phyloP scores from a whole-genome alignment of 2,797 vertebrate species.

The Thripadectes ignobilis region DNA sequence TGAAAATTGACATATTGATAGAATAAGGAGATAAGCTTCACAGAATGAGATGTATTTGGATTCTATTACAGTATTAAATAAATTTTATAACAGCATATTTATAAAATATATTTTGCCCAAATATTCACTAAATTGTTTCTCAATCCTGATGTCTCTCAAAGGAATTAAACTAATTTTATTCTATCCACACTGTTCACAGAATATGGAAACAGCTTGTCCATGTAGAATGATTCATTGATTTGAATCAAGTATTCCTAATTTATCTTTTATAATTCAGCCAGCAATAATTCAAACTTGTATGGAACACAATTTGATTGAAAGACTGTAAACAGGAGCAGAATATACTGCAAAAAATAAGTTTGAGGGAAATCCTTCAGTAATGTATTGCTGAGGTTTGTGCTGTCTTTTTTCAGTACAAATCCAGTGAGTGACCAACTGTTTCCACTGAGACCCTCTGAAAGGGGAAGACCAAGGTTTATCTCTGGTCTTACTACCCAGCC shows the following conservation, averaged over 20 bases:
- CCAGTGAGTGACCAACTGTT: not conserved
- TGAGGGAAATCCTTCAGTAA: not conserved
- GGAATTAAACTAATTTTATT: conserved; percentile 27
- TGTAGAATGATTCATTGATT: conserved; percentile 35
- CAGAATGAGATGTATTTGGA: not conserved
- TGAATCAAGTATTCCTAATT: conserved; percentile 35
- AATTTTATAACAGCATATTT: conserved; percentile 11
- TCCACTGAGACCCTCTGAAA: not conserved
- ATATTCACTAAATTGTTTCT: conserved; percentile 27
- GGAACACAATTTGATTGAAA: conserved; percentile 9
- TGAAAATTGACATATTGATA: not conserved
- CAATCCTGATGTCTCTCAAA: not conserved
- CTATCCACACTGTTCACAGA: not conserved
- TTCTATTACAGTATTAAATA: not conserved
- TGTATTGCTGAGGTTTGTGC: not conserved
- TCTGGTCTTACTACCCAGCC: not conserved
- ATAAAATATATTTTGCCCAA: not conserved
- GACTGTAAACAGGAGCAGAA: not conserved
- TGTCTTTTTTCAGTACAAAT: not conserved
- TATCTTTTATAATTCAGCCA: conserved; percentile 13
- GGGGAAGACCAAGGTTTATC: not conserved
- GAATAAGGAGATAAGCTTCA: not conserved
- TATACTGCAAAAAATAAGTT: not conserved
- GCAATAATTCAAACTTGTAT: conserved; percentile 20
- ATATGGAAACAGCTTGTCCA: conserved; percentile 18